Evolutionary conservation across 1,140 invertebrate species (phyloP), one percentile per base, ranked within the genome.

Genomic region (Lordiphosa collinella): DNA sequence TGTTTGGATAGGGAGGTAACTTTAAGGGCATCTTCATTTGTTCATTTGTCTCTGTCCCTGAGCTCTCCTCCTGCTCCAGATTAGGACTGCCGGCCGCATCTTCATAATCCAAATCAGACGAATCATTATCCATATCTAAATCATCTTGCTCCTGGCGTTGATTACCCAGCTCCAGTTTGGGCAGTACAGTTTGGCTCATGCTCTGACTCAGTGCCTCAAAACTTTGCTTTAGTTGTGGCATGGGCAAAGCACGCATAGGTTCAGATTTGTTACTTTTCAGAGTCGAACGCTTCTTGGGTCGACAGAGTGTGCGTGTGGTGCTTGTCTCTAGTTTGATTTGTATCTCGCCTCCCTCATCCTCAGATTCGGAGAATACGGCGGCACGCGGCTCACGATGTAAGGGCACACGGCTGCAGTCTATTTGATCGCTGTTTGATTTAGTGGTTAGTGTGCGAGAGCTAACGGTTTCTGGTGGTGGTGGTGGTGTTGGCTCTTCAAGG

Each of bases 241-340:
- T 46, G 1, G 71, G 50, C 43, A 72, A n/a, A 2, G 66, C 72
- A 0, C 63, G 50, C 55, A 65, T 44, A 0, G 71, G 46, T 18
- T 65, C 46, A 2, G 32, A n/a, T 29, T 22, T 9, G 49, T 54
- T 12, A n/a, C 3, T 2, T 44, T 18, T 10, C 1, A 56, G 22
- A 7, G 34, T 47, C 1, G 41, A 13, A 13, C 43, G 37, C 18
- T 68, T 61, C 7, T 48, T 58, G 8, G 67, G 57, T 6, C 61
- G 40, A 7, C 71, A 54, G 0, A 72, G n/a, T 2, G 67, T 63
- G 2, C 50, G 51, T 35, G 59, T 55, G 29, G 53, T 50, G 12
- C 52, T 56, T 2, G 62, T 40, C 32, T 82, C 76, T 18, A 82
- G 4, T n/a, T 68, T 64, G 6, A 71, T 68, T 11, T 60, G 60